phyloP scores from a whole-genome alignment of 2,888 invertebrate species.

The Drosophila picticornis region DNA sequence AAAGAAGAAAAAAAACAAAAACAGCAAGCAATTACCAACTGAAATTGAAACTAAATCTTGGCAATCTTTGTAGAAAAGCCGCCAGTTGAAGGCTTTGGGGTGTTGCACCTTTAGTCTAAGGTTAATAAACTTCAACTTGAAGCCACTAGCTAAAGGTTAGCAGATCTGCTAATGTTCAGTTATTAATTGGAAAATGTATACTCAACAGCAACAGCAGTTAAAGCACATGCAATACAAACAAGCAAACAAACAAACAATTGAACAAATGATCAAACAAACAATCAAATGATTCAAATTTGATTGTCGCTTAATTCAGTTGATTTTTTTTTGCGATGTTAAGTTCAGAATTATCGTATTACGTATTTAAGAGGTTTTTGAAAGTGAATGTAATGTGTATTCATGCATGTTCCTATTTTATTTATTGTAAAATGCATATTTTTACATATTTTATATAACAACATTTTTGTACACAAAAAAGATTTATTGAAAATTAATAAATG shows the following conservation, averaged over 20 bases:
- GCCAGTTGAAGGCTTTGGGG: conserved; percentile 52
- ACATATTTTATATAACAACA: background rate
- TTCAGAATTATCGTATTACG: background rate
- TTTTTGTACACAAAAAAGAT: background rate
- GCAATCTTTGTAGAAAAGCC: conserved; percentile 32
- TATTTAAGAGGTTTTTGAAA: too few relatives aligned
- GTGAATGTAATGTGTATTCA: background rate
- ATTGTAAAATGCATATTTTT: background rate
- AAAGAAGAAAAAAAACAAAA: background rate
- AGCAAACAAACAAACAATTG: conserved; percentile 17
- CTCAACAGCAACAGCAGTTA: conserved; percentile 8
- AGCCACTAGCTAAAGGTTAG: conserved; percentile 51
- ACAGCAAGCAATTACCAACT: conserved; percentile 37
- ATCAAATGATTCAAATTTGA: conserved; percentile 45
- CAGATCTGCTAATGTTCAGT: conserved; percentile 39
- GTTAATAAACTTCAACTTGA: conserved; percentile 78
- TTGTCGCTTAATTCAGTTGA: conserved; percentile 31
- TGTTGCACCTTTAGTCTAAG: conserved; percentile 59
- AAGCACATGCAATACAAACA: conserved; percentile 28
- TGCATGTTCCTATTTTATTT: background rate
- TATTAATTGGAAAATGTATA: conserved; percentile 62
- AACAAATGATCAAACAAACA: conserved; percentile 26
- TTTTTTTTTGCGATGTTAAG: conserved; percentile 3
- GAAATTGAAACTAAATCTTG: conserved; percentile 40
- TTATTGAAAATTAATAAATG: background rate